phyloP scores from a whole-genome alignment of 1,140 invertebrate genomes.

The Stegodyphus dumicola region DNA sequence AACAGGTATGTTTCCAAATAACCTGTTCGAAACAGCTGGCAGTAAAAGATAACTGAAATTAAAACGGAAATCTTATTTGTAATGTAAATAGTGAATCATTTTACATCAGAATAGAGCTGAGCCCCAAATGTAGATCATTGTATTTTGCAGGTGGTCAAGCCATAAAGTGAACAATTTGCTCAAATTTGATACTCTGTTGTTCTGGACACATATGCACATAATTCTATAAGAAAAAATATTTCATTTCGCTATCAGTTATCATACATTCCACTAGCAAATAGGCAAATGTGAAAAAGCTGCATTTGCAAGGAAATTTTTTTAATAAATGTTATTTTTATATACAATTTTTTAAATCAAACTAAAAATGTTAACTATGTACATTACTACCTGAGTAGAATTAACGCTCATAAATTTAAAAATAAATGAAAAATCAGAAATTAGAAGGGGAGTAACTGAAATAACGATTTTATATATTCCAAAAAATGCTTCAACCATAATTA shows the following conservation, averaged over 20 bases:
- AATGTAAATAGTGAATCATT: neutral
- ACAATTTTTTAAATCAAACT: too few species aligned
- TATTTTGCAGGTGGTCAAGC: neutral
- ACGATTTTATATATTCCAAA: too few species aligned
- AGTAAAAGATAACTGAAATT: too few species aligned
- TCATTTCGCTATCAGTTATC: neutral
- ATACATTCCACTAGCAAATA: neutral
- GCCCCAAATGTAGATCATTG: neutral
- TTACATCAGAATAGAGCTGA: neutral
- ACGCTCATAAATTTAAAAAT: too few species aligned
- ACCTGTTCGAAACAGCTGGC: too few species aligned
- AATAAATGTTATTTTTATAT: too few species aligned
- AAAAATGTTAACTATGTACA: too few species aligned
- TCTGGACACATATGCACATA: neutral
- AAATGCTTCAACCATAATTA: too few species aligned
- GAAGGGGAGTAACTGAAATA: too few species aligned
- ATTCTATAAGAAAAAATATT: neutral
- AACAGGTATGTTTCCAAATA: too few species aligned
- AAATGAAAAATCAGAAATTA: too few species aligned
- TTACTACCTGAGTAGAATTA: too few species aligned
- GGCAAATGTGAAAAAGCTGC: neutral
- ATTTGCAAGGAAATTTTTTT: neutral
- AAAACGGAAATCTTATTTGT: neutral
- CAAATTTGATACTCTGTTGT: neutral
- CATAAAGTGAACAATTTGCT: neutral